Percentiles rank a stretch among this genome's conserved stretches.
Conservation (phyloP, 2,113 vertebrate species). For the Agapornis roseicollis region DNA sequence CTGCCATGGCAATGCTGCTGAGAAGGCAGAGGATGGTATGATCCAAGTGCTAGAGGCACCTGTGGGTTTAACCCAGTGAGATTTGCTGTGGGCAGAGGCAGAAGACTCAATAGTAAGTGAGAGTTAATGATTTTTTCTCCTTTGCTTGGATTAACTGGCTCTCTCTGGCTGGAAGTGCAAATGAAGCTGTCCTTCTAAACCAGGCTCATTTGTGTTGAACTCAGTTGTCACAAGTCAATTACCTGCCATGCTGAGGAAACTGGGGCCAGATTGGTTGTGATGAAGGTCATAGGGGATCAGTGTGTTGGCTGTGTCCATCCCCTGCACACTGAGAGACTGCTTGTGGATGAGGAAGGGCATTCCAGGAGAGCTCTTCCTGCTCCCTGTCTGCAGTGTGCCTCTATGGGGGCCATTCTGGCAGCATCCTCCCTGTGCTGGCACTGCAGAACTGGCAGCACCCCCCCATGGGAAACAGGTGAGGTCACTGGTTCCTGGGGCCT, state of each 20-base stretch:
- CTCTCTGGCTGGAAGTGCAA: background rate
- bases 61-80: background rate
- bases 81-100: background rate
- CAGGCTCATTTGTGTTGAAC: background rate
- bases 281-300: background rate
- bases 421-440: background rate
- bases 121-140: background rate
- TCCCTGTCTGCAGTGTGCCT: rapidly evolving
- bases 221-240: background rate
- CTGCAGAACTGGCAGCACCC: background rate
- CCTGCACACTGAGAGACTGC: background rate
- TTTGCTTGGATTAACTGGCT: background rate
- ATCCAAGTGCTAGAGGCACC: background rate
- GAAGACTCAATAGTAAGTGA: background rate
- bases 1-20: background rate
- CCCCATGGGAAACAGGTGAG: background rate
- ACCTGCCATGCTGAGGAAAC: background rate
- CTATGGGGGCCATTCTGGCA: rapidly evolving
- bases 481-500: too few relatives aligned
- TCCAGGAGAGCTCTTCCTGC: background rate
- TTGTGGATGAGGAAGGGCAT: too few relatives aligned
- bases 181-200: background rate
- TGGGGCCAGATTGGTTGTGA: background rate
- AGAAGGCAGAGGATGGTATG: background rate
- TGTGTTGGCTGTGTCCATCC: rapidly evolving